Percentiles rank a stretch among this genome's conserved stretches.
These are phyloP conservation scores for Phylloscopus whistleri DNA, from an alignment of 2,113 vertebrate species.

Conservation along the genomic window DNA sequence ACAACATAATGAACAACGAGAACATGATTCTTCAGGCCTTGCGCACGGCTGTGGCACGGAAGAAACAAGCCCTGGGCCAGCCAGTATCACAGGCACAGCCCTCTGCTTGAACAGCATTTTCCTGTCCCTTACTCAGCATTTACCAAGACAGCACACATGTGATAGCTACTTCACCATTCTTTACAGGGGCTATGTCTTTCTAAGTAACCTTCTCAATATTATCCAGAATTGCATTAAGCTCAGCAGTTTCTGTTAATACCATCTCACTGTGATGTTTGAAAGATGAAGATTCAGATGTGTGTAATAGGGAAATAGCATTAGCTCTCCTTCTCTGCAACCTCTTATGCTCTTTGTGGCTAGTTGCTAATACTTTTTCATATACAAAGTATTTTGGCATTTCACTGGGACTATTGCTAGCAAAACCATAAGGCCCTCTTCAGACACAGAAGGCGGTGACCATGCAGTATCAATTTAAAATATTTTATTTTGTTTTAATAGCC, in stretches of 20 bases:
- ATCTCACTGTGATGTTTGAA: neutral
- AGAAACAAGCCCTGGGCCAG: conserved; percentile 21
- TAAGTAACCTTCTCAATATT: neutral
- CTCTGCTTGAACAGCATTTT: neutral
- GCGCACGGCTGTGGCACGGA: conserved; percentile 39
- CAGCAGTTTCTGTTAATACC: neutral
- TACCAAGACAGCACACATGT: neutral
- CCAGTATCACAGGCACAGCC: neutral
- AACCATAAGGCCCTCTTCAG: neutral
- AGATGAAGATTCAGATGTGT: neutral
- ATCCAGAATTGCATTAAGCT: neutral
- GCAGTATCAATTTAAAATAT: neutral
- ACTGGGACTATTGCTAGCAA: neutral
- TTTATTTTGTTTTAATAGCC: neutral
- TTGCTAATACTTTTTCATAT: neutral
- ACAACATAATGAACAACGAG: conserved; percentile 79
- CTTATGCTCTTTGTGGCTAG: neutral
- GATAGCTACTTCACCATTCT: neutral
- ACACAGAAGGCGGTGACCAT: neutral
- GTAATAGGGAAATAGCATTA: neutral
- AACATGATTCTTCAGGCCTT: conserved; percentile 67
- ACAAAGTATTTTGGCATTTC: neutral
- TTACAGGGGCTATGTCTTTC: neutral
- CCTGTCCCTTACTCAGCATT: neutral
- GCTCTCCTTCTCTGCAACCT: neutral